Evolutionary conservation across 2,113 vertebrate species (phyloP).

Genomic region (Clarias gariepinus): DNA sequence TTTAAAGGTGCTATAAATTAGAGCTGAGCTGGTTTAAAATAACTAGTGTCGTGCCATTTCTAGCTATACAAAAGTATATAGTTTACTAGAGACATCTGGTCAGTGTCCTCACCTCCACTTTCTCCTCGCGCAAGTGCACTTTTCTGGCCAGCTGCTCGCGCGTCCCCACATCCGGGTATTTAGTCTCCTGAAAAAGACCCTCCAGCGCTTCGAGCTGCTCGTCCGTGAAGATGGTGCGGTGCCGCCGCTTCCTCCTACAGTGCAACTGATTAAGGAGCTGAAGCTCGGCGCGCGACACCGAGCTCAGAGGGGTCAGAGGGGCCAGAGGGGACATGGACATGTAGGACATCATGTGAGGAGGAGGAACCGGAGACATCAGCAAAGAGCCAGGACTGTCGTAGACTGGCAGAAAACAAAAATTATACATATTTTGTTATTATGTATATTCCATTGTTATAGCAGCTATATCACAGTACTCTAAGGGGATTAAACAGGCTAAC

Average conservation of each 20-base stretch:
- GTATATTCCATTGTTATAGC: not conserved
- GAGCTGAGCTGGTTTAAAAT: not conserved
- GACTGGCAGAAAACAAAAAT: not conserved
- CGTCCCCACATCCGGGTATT: constrained; percentile 96
- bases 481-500: not conserved
- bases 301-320: constrained; percentile 66
- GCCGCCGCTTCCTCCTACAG: constrained; percentile 90
- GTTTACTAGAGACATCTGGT: not conserved
- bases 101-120: constrained; percentile 85
- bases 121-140: constrained; percentile 96
- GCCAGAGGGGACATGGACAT: constrained; percentile 78
- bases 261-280: constrained; percentile 96
- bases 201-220: constrained; percentile 97
- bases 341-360: constrained; percentile 95
- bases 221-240: constrained; percentile 96
- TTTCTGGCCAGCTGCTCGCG: constrained; percentile 94
- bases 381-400: constrained; percentile 89
- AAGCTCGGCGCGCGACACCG: constrained; percentile 91
- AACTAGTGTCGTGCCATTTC: not conserved
- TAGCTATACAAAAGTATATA: not conserved
- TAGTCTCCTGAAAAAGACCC: constrained; percentile 96
- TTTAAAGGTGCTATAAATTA: not conserved
- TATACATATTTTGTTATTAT: not conserved
- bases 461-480: not conserved
- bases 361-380: constrained; percentile 89